Evolutionary conservation across 2,888 invertebrate genomes (phyloP), one percentile per base, ranked within the genome.

Genomic region (Drepana falcataria): DNA sequence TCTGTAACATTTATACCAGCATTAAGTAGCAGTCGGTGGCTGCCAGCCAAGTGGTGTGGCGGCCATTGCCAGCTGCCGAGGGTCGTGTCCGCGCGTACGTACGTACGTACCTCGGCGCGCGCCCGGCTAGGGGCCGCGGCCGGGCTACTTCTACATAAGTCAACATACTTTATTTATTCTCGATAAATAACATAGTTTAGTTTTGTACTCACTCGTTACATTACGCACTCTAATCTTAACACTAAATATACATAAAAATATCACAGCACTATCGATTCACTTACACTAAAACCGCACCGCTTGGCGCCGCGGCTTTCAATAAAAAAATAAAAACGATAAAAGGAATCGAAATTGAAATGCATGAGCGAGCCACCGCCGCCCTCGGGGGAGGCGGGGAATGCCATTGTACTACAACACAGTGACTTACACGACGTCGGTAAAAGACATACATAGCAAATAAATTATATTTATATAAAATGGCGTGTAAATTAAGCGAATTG

Each of bases 251-350:
- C 87, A 90, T 87, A 87, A 90, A 87, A 90, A 91, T 91, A 91
- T 91, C 90, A 91, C 90, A 91, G 90, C 90, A 90, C 89, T 84
- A 90, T 90, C 90, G 89, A 89, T 91, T 87, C 88, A 79, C 90
- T 90, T 90, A 90, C 82, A 72, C 90, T 89, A 89, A 79, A 77
- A 77, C 69, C 80, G 66, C 73, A 73, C 77, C 82, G 90, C 90
- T 89, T 83, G 68, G 90, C 90, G 76, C 70, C 82, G 69, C 75
- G 68, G 77, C 71, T 79, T 78, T 71, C 64, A 67, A 76, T 71
- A 71, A 69, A 75, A 64, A 71, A 68, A 77, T 72, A 82, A 75
- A 79, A 77, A 21, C 21, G 68, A 70, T 65, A 80, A 73, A 84
- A 83, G 85, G 85, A 87, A 87, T 88, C 87, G 85, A 89, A 83